Evolutionary conservation across 2,113 vertebrate genomes (phyloP), one percentile per base, ranked within the genome.

Genomic region (Spheniscus mendiculus): DNA sequence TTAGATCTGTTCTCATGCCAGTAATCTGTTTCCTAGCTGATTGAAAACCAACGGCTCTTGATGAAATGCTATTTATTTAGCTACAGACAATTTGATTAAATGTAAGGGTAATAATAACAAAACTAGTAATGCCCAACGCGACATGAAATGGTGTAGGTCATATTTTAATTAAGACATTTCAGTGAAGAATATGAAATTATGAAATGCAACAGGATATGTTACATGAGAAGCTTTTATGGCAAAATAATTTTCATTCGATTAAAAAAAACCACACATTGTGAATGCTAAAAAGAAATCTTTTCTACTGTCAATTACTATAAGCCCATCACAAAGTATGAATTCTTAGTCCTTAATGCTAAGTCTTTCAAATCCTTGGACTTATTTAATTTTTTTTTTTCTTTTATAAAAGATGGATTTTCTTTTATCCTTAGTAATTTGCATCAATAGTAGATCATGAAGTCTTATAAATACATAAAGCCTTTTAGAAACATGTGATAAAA

Each of bases 331-430:
- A 96, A 97, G 90, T 87, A 97, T 86, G 72, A 84, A 90, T 94
- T 92, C 66, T 82, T 91, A 95, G 83, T 94, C 83, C 65, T 84
- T 97, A 96, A 94, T 93, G 61, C 87, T 97, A 98, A 98, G 67
- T 93, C 95, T 90, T 97, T 95, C 69, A 96, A 98, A 97, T 97
- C 96, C 95, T 91, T 85, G 42, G 94, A 93, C 79, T 97, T 93
- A n/a, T n/a, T n/a, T n/a, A n/a, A n/a, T 93, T 92, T 90, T 94
- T 93, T 90, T 56, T 97, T 87, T 87, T 73, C 84, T n/a, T n/a
- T n/a, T n/a, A n/a, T 95, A 97, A 96, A 89, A 97, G 95, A 97
- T 82, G 62, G 72, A 97, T 97, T 98, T 98, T 84, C 85, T 97
- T 97, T 98, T 97, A 90, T 96, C 87, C 72, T 87, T 82, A 38